Evolutionary conservation across 2,888 invertebrate genomes (phyloP).

Genomic region (Melangyna quadrimaculata): DNA sequence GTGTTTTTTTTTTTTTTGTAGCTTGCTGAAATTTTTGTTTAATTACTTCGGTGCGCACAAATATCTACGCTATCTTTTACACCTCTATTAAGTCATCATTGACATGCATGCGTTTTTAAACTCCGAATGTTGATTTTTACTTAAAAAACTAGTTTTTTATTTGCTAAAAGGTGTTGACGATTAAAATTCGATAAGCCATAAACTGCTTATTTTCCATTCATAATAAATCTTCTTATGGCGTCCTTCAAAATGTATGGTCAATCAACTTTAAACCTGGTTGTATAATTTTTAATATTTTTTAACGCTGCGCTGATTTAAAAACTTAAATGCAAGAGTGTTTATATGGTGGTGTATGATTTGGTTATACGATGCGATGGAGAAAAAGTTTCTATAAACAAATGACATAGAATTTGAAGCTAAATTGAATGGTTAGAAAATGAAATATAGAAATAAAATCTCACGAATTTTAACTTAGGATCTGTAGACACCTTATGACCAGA

Average conservation of each 20-base stretch:
- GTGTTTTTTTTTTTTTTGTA: no score
- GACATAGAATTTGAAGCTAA: no score
- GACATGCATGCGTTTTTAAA: constrained; percentile 42
- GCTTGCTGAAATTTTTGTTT: background rate
- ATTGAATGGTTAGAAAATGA: no score
- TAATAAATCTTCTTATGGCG: background rate
- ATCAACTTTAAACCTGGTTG: background rate
- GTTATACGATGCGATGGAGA: no score
- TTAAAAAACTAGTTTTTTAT: constrained; percentile 11
- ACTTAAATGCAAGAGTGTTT: background rate
- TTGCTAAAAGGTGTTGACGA: constrained; percentile 7
- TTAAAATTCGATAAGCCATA: background rate
- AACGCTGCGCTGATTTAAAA: background rate
- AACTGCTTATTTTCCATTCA: background rate
- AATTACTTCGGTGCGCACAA: constrained; percentile 18
- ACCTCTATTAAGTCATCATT: constrained; percentile 48
- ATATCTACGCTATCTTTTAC: constrained; percentile 43
- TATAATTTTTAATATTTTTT: background rate
- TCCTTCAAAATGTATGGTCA: constrained; percentile 1
- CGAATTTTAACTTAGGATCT: no score
- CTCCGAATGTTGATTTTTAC: constrained; percentile 1
- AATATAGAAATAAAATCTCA: no score
- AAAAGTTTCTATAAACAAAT: no score
- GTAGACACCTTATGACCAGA: no score
- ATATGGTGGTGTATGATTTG: background rate